A percentile compares a stretch with the other conserved stretches of the same genome.
phyloP scores from a whole-genome alignment of 2,113 vertebrate genomes.

The Fregata magnificens region DNA sequence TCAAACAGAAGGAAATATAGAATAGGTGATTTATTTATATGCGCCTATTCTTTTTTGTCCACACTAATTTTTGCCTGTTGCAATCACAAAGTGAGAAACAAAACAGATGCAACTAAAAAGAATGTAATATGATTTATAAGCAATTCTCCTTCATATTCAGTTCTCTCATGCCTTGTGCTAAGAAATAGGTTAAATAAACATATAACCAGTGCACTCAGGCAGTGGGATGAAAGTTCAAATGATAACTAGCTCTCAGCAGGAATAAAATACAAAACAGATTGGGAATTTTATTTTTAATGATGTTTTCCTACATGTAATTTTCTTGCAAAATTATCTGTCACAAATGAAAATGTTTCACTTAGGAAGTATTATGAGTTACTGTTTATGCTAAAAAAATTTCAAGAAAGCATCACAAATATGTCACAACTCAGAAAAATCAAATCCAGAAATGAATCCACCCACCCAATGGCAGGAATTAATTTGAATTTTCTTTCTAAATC shows the following conservation, averaged over 20 bases:
- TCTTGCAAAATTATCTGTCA: not conserved
- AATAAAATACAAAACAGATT: not conserved
- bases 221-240: not conserved
- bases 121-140: not conserved
- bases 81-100: not conserved
- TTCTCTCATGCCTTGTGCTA: not conserved
- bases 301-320: not conserved
- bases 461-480: not conserved
- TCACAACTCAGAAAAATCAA: not conserved
- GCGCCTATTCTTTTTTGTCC: not conserved
- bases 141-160: not conserved
- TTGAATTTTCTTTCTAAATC: not conserved
- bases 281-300: not conserved
- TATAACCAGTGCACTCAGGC: not conserved
- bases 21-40: not conserved
- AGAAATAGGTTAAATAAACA: not conserved
- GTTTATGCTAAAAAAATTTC: not conserved
- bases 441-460: not conserved
- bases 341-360: not conserved
- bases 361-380: not conserved
- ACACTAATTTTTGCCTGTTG: not conserved
- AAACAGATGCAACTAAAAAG: not conserved
- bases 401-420: not conserved
- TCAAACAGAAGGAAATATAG: not conserved
- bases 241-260: not conserved